phyloP scores from a whole-genome alignment of 2,888 invertebrate genomes.

The Coecobrya sp. region DNA sequence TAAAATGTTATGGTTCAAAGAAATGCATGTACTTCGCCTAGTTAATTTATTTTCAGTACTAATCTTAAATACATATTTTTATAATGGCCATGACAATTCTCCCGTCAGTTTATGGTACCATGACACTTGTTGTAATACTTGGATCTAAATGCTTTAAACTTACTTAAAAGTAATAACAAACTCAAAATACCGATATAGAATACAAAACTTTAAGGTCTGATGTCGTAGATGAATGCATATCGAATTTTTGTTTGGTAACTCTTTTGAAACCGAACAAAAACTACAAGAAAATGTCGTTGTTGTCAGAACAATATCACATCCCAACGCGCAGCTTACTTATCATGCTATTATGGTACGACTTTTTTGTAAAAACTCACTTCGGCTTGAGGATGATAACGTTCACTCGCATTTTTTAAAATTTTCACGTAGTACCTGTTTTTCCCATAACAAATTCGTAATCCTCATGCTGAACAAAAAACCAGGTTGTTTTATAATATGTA shows the following conservation, averaged over 20 bases:
- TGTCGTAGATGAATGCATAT: not conserved
- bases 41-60: too few species aligned
- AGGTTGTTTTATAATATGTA: slow-evolving; percentile 15
- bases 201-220: too few species aligned
- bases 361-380: slow-evolving; percentile 41
- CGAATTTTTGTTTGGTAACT: not conserved
- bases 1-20: too few species aligned
- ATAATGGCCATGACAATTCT: too few species aligned
- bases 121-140: too few species aligned
- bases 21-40: too few species aligned
- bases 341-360: slow-evolving; percentile 44
- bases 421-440: slow-evolving; percentile 67
- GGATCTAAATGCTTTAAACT: too few species aligned
- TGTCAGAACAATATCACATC: slow-evolving; percentile 27
- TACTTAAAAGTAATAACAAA: too few species aligned
- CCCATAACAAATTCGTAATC: slow-evolving; percentile 76
- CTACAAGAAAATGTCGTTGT: not conserved
- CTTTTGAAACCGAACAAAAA: not conserved
- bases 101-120: too few species aligned
- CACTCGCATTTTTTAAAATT: slow-evolving; percentile 56
- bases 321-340: not conserved
- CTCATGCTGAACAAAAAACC: slow-evolving; percentile 61
- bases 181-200: too few species aligned
- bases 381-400: slow-evolving; percentile 38
- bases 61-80: too few species aligned